Evolutionary conservation across 1,140 invertebrate genomes (phyloP).

Genomic region (Capitella teleta): DNA sequence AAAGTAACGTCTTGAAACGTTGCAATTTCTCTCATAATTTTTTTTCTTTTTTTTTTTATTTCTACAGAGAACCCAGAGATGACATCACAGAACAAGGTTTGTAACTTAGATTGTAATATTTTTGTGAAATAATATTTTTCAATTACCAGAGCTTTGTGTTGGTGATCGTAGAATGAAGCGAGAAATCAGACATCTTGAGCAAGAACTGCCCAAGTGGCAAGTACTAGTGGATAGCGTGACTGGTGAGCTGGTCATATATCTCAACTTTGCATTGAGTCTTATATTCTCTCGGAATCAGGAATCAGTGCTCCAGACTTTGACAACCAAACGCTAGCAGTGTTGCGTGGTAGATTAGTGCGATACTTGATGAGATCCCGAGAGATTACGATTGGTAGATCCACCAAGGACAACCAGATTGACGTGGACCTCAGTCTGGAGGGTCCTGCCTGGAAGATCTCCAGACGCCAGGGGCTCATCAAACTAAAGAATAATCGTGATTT

Average conservation of each 20-base stretch:
- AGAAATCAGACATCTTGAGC: conserved; percentile 79
- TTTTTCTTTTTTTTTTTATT: conserved; percentile 11
- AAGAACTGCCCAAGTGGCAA: conserved; percentile 79
- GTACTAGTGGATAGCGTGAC: conserved; percentile 83
- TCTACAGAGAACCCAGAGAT: conserved; percentile 57
- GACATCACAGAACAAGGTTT: conserved; percentile 61
- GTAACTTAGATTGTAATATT: conserved; percentile 5
- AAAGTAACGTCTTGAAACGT: conserved; percentile 26
- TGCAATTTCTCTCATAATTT: background rate
- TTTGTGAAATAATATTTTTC: conserved; percentile 9
- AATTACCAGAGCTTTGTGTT: conserved; percentile 32
- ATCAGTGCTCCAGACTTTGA: conserved; percentile 57
- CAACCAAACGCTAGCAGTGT: conserved; percentile 80
- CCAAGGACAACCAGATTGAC: conserved; percentile 80
- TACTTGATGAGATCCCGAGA: conserved; percentile 92
- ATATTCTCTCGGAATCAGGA: conserved; percentile 30
- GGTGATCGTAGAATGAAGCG: conserved; percentile 55
- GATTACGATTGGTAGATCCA: conserved; percentile 82
- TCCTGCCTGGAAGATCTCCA: conserved; percentile 45
- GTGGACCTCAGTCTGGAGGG: conserved; percentile 90
- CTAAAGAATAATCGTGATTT: conserved; percentile 87
- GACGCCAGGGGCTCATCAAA: conserved; percentile 66
- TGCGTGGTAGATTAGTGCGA: conserved; percentile 80
- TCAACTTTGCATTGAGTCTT: too few species aligned
- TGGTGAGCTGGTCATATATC: too few species aligned